phyloP scores from a whole-genome alignment of 2,113 vertebrate species.

The Nipponia nippon region DNA sequence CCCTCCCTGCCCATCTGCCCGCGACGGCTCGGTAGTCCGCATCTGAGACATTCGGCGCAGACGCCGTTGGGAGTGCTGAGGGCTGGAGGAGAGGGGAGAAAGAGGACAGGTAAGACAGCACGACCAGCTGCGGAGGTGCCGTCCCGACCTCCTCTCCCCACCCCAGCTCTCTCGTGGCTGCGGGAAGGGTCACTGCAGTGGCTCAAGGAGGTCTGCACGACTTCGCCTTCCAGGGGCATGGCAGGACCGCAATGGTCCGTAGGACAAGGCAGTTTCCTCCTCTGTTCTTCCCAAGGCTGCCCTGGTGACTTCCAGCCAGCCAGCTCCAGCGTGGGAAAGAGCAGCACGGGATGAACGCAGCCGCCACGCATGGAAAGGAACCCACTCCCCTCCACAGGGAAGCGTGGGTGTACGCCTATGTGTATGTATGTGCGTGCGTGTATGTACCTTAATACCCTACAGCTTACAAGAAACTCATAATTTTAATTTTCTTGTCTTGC shows the following conservation, averaged over 20 bases:
- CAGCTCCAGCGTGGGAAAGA: background rate
- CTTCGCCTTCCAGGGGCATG: background rate
- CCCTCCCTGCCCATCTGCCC: background rate
- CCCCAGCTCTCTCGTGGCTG: background rate
- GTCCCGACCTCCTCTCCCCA: background rate
- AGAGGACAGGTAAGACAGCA: background rate
- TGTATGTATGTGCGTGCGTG: fast-evolving
- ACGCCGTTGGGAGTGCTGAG: fast-evolving
- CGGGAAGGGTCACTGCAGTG: background rate
- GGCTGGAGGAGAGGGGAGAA: background rate
- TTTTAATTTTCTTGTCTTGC: background rate
- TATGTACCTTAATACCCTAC: background rate
- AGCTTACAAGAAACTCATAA: background rate
- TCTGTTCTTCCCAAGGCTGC: background rate
- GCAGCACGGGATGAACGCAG: fast-evolving
- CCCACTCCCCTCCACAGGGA: background rate
- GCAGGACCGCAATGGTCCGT: fast-evolving
- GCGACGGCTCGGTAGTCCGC: background rate
- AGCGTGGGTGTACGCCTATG: background rate
- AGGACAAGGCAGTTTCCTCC: background rate
- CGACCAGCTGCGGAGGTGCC: background rate
- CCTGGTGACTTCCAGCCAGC: background rate
- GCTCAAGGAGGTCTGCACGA: background rate
- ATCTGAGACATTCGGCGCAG: fast-evolving
- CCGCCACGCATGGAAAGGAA: background rate